These are phyloP conservation scores for Neocrepidodera transversa DNA, from an alignment of 2,888 invertebrate genomes.

Conservation along the genomic window DNA sequence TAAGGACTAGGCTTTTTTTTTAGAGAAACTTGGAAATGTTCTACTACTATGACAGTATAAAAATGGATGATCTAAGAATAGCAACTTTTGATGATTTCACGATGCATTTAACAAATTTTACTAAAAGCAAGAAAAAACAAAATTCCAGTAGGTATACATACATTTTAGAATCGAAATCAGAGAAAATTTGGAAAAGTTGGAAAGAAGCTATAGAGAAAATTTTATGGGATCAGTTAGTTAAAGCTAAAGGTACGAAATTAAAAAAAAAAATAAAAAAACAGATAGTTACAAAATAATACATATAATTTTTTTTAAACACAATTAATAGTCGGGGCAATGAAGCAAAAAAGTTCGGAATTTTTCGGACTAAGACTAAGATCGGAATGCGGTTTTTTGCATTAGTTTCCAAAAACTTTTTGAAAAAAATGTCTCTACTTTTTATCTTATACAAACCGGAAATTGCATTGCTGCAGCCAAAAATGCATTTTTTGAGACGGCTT, in stretches of 20 bases:
- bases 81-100: constrained; percentile 49
- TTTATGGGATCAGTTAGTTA: constrained; percentile 53
- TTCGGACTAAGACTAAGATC: too few relatives aligned
- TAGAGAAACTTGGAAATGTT: constrained; percentile 50
- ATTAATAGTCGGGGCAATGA: too few relatives aligned
- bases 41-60: constrained; percentile 50
- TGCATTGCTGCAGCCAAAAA: too few relatives aligned
- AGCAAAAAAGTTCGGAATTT: too few relatives aligned
- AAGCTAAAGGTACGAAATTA: constrained; percentile 49
- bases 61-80: constrained; percentile 52
- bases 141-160: constrained; percentile 40
- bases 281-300: background rate
- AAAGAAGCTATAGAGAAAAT: constrained; percentile 49
- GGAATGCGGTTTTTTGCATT: too few relatives aligned
- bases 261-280: too few relatives aligned
- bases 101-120: constrained; percentile 48
- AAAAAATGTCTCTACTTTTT: too few relatives aligned
- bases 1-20: constrained; percentile 27
- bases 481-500: too few relatives aligned
- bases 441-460: too few relatives aligned
- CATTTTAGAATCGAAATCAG: constrained; percentile 50
- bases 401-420: too few relatives aligned
- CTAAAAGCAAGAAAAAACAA: constrained; percentile 46
- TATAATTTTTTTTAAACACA: background rate
- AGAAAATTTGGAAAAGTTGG: constrained; percentile 52